Conservation (phyloP, 2,113 vertebrate species). For the Gallinago undulata region DNA sequence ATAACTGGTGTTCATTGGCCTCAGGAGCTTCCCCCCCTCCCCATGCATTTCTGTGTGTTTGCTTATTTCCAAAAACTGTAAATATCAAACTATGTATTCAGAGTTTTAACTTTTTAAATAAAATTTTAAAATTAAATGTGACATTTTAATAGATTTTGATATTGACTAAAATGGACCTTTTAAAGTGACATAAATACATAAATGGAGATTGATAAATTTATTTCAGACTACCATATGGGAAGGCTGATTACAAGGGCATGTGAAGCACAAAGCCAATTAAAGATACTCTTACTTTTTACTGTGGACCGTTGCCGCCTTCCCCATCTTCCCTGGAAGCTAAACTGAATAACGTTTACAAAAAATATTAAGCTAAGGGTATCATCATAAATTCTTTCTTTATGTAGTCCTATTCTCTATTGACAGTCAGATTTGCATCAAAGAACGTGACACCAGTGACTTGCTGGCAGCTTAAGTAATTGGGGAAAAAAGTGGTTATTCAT, state of each 20-base stretch:
- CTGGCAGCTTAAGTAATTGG: slow-evolving; percentile 68
- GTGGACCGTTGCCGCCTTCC: slow-evolving; percentile 16
- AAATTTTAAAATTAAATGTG: slow-evolving; percentile 48
- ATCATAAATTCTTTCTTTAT: slow-evolving; percentile 14
- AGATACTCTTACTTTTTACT: slow-evolving; percentile 48
- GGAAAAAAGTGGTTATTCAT: slow-evolving; percentile 68
- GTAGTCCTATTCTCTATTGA: slow-evolving; percentile 23
- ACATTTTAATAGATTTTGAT: slow-evolving; percentile 31
- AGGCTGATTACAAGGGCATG: slow-evolving; percentile 55
- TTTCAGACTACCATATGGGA: slow-evolving; percentile 65
- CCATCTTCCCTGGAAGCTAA: neutral
- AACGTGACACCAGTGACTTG: slow-evolving; percentile 65
- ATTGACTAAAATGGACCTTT: slow-evolving; percentile 48
- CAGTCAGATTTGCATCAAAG: slow-evolving; percentile 60
- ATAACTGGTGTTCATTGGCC: neutral
- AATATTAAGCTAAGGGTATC: slow-evolving; percentile 19
- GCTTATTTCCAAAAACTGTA: slow-evolving; percentile 1
- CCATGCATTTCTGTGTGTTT: neutral
- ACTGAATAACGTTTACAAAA: slow-evolving; percentile 11
- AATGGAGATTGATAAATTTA: slow-evolving; percentile 57
- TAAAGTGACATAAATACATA: slow-evolving; percentile 48
- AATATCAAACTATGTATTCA: slow-evolving; percentile 33
- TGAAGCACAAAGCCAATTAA: slow-evolving; percentile 67
- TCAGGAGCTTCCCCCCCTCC: neutral
- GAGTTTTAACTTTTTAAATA: slow-evolving; percentile 13